Evolutionary conservation across 1,140 invertebrate genomes (phyloP).

Genomic region (Saccostrea glomerata): DNA sequence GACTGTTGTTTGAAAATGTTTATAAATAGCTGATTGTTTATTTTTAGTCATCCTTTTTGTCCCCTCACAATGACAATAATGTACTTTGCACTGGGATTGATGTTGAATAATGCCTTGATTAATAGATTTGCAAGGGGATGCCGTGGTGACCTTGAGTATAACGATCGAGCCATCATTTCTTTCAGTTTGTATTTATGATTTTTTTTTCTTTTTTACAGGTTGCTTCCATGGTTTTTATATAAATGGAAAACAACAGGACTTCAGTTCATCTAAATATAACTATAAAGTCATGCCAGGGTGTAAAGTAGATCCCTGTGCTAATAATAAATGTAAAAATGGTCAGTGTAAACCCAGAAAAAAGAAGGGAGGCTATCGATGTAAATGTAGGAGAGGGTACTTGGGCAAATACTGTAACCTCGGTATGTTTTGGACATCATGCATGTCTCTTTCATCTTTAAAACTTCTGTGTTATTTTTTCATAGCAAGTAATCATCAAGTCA

Average conservation of each 20-base stretch:
- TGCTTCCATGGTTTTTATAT: slow-evolving; percentile 96
- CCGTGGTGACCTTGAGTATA: too few species aligned
- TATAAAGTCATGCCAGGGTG: slow-evolving; percentile 85
- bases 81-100: too few species aligned
- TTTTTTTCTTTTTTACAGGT: slow-evolving; percentile 82
- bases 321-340: slow-evolving; percentile 92
- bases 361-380: slow-evolving; percentile 90
- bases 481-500: too few species aligned
- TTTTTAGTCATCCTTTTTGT: background rate
- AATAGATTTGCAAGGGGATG: too few species aligned
- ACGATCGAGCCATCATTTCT: background rate
- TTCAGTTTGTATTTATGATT: background rate
- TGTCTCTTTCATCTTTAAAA: too few species aligned
- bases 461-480: too few species aligned
- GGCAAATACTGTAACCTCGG: slow-evolving; percentile 96
- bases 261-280: slow-evolving; percentile 89
- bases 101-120: too few species aligned
- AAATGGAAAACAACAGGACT: slow-evolving; percentile 96
- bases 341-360: slow-evolving; percentile 88
- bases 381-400: slow-evolving; percentile 91
- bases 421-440: slow-evolving; percentile 78
- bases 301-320: slow-evolving; percentile 86
- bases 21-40: too few species aligned
- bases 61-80: too few species aligned
- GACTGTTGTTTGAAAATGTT: too few species aligned